These are phyloP conservation scores for Drosophila monieri DNA, from an alignment of 2,888 invertebrate species.

Conservation along the genomic window DNA sequence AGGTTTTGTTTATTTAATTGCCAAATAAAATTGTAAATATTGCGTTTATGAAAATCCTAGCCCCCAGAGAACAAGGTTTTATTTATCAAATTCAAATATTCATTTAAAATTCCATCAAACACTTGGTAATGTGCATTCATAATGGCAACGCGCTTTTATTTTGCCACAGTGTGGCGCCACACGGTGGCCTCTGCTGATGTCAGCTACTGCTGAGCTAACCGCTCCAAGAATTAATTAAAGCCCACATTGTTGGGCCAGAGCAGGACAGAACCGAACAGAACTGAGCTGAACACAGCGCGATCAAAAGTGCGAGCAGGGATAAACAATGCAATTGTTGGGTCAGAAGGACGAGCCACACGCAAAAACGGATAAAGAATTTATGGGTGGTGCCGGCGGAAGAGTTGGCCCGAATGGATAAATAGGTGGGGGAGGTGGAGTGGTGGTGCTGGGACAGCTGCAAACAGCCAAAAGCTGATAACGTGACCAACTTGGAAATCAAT, in stretches of 20 bases:
- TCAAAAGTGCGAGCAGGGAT: conserved; percentile 29
- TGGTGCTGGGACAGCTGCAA: conserved; percentile 54
- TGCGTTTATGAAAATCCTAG: no score
- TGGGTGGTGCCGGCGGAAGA: background rate
- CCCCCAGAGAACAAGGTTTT: background rate
- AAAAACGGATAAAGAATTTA: conserved; percentile 17
- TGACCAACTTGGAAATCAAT: conserved; percentile 76
- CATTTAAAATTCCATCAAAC: background rate
- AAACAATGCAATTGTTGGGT: conserved; percentile 18
- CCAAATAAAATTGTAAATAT: background rate
- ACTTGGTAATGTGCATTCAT: background rate
- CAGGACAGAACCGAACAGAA: background rate
- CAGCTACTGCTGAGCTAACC: conserved; percentile 36
- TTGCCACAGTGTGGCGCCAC: conserved; percentile 14
- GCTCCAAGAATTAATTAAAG: conserved; percentile 37
- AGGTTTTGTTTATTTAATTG: background rate
- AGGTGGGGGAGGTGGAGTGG: background rate
- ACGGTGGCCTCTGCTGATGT: conserved; percentile 29
- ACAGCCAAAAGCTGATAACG: conserved; percentile 64
- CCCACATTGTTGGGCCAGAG: conserved; percentile 24
- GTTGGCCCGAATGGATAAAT: background rate
- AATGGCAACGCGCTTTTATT: background rate
- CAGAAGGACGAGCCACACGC: conserved; percentile 15
- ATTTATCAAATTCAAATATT: background rate
- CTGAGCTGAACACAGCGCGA: conserved; percentile 11